Percentiles rank a stretch among this genome's conserved stretches.
phyloP scores from a whole-genome alignment of 1,140 invertebrate genomes.

The Trichoplusia ni region DNA sequence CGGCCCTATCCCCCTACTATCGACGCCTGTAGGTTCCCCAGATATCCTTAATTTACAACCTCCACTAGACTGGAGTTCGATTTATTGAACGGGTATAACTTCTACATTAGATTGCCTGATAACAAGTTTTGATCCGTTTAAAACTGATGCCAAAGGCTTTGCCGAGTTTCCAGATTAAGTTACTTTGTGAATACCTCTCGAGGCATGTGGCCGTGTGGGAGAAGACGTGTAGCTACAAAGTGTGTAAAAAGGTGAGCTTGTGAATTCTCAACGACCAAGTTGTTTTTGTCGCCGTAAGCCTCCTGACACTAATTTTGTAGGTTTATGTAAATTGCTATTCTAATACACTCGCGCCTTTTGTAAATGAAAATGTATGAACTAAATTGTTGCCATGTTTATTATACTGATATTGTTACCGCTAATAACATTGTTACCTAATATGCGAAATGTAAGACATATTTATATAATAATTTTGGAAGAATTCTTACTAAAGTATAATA shows the following conservation, averaged over 20 bases:
- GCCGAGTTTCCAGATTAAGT: background rate
- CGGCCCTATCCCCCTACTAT: background rate
- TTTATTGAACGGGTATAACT: constrained; percentile 10
- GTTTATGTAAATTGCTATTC: constrained; percentile 9
- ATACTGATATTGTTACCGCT: background rate
- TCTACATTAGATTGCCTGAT: constrained; percentile 8
- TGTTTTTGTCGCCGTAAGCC: constrained; percentile 8
- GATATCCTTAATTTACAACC: constrained; percentile 19
- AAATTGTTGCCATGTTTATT: background rate
- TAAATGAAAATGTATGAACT: background rate
- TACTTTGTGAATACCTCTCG: background rate
- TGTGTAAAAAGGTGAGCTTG: too few relatives aligned
- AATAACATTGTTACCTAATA: background rate
- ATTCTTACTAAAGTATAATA: too few relatives aligned
- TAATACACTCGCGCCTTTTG: background rate
- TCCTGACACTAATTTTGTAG: background rate
- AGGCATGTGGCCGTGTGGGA: background rate
- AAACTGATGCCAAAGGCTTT: background rate
- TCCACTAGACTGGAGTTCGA: background rate
- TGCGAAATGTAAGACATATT: background rate
- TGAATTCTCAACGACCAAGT: too few relatives aligned
- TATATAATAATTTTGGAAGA: too few relatives aligned
- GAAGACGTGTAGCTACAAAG: background rate
- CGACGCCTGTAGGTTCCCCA: background rate
- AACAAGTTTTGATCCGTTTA: constrained; percentile 11